Conservation (phyloP, 2,888 invertebrate species). For the Halocaridina rubra region DNA sequence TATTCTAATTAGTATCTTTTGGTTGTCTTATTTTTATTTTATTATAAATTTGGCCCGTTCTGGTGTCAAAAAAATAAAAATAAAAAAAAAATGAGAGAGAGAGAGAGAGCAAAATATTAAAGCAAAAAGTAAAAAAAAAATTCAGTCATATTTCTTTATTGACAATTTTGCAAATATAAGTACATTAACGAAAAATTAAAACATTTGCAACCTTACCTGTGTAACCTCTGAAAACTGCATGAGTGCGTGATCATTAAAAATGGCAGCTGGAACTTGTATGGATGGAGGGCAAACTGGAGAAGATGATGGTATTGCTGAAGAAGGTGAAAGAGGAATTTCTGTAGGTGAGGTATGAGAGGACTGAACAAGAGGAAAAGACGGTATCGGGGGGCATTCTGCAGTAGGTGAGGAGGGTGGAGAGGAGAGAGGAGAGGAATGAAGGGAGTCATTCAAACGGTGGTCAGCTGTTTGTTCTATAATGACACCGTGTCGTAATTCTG, state of each 20-base stretch:
- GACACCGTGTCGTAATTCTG: not conserved
- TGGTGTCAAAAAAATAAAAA: no score
- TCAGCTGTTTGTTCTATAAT: not conserved
- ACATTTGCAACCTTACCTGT: constrained; percentile 16
- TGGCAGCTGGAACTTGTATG: constrained; percentile 46
- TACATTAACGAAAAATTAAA: not conserved
- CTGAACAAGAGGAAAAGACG: not conserved
- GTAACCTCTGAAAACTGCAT: constrained; percentile 59
- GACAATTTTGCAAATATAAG: no score
- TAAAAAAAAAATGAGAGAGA: no score
- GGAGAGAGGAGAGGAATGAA: constrained; percentile 25
- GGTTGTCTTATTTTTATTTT: no score
- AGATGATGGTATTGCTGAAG: constrained; percentile 5
- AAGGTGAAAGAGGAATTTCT: constrained; percentile 29
- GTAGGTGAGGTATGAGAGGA: constrained; percentile 13
- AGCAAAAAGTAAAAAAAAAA: no score
- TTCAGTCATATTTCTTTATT: no score
- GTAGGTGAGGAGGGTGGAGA: constrained; percentile 35
- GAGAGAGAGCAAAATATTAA: no score
- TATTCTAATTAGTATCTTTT: no score
- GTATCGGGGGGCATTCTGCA: not conserved
- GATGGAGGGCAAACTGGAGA: constrained; percentile 43
- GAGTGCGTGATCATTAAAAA: constrained; percentile 59
- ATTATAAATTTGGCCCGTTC: no score
- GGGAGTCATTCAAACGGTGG: constrained; percentile 16